Base-by-base conservation (phyloP, 1,140 invertebrate species). In the Copidosoma floridanum region DNA sequence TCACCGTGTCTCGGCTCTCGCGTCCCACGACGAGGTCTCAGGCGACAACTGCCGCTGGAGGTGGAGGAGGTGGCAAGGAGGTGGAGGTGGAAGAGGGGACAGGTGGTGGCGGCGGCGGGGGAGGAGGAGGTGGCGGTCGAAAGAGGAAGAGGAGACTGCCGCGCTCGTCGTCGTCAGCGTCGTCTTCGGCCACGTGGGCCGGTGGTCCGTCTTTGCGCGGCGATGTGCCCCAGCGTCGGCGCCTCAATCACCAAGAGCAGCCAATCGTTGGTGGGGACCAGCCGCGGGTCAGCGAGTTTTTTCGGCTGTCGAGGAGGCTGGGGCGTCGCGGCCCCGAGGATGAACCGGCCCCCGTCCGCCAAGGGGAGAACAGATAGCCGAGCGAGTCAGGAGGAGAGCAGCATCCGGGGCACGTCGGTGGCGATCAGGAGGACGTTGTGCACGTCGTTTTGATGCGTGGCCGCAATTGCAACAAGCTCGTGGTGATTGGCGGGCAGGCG, bases 361-460 rank as follows among this genome's bases (percentile, higher is more conserved):
- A 47, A 2, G 21, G 26, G 14, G 40, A 65, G 21, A 18, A 21
- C 61, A 40, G 44, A 50, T 59, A 57, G 53, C 62, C 58, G 48
- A 38, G 41, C 50, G 50, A 51, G 38, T 21, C n/a, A n/a, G n/a
- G n/a, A 35, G 32, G 32, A 35, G n/a, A n/a, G n/a, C n/a, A n/a
- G n/a, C n/a, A n/a, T n/a, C n/a, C n/a, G n/a, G n/a, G 27, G 2
- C 23, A 35, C 48, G 21, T 32, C 37, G 24, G 47, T 20, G 51
- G 32, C 3, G 23, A 58, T 46, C 55, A 50, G 3, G 38, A 26
- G 20, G 53, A 56, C 27, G 60, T 56, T 12, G 14, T 56, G 3
- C 60, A 62, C 52, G 51, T 62, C 8, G 38, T 56, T 24, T 43
- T 62, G 53, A 62, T 62, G 60, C 52, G 60, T 38, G 53, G 61